Percentiles rank a stretch among this genome's conserved stretches.
Conservation (phyloP, 2,888 invertebrate species). For the Acholoe squamosa region DNA sequence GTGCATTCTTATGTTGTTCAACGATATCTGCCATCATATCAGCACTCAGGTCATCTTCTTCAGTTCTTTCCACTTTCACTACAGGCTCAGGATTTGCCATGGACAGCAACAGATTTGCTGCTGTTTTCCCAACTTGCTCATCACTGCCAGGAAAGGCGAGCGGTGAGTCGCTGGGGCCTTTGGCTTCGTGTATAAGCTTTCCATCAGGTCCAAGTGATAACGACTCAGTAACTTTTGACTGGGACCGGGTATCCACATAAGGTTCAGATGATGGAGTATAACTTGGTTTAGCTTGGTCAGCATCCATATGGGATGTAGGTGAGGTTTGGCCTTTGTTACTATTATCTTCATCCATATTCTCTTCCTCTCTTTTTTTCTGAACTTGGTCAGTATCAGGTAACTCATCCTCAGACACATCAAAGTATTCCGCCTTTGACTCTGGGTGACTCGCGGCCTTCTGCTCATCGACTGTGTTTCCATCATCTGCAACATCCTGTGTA, state of each 20-base stretch:
- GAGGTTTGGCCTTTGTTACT: background rate
- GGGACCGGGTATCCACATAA: background rate
- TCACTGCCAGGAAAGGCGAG: background rate
- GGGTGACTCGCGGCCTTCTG: too few relatives aligned
- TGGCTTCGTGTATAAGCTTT: background rate
- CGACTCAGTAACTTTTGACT: background rate
- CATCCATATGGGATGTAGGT: background rate
- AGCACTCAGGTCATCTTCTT: background rate
- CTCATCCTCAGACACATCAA: too few relatives aligned
- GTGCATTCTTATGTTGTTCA: background rate
- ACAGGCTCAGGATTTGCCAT: background rate
- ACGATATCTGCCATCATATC: background rate
- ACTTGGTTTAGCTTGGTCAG: background rate
- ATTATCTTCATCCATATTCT: background rate
- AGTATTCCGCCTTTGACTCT: too few relatives aligned
- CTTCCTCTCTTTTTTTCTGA: too few relatives aligned
- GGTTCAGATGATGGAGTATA: background rate
- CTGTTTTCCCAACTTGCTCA: background rate
- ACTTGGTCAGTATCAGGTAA: too few relatives aligned
- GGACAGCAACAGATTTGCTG: background rate
- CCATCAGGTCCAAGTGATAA: background rate
- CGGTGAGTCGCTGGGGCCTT: too few relatives aligned
- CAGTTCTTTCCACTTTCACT: background rate
- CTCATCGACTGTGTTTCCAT: too few relatives aligned
- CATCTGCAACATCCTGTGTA: too few relatives aligned